Evolutionary conservation across 1,140 invertebrate genomes (phyloP), one percentile per base, ranked within the genome.

Genomic region (Bombus huntii): DNA sequence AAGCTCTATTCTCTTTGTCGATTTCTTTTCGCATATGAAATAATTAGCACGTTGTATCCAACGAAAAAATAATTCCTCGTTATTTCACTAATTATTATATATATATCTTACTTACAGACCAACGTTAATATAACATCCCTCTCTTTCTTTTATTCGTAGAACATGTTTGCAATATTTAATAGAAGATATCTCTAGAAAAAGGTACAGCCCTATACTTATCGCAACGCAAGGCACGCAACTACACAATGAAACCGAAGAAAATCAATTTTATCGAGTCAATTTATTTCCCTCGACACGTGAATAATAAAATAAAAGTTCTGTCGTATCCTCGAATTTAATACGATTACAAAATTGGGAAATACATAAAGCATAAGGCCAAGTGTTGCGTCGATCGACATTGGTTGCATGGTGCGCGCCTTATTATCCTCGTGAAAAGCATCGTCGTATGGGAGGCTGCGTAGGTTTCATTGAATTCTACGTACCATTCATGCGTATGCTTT

Each of bases 401-500:
- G 28, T 65, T 78, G 53, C n/a, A 73, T 28, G 57, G 31, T 70
- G 12, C 62, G 6, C 70, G 76, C 44, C 66, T 84, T 68, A 89
- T 89, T 74, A 81, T 84, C 77, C 31, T 31, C n/a, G 59, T 47
- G 62, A 42, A 65, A 83, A 53, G 57, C 42, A 39, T n/a, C 62
- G 62, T 42, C 53, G 34, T 13, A 31, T 9, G 3, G 6, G 31
- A 8, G 72, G 12, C 42, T 42, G 81, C 81, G 81, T 83, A 77
- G 81, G 81, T 83, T 83, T 83, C 74, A 77, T 83, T 83, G 81
- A 83, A 77, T 83, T 83, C 75, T 70, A 65, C 34, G 47, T 13
- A n/a, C 81, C 81, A 85, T 85, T 85, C 86, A 83, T 74, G 62
- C 80, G 79, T 71, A 66, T 53, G 66, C 65, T 57, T 65, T 86